Conservation (phyloP, 1,140 invertebrate species). For the Bactericera cockerelli region DNA sequence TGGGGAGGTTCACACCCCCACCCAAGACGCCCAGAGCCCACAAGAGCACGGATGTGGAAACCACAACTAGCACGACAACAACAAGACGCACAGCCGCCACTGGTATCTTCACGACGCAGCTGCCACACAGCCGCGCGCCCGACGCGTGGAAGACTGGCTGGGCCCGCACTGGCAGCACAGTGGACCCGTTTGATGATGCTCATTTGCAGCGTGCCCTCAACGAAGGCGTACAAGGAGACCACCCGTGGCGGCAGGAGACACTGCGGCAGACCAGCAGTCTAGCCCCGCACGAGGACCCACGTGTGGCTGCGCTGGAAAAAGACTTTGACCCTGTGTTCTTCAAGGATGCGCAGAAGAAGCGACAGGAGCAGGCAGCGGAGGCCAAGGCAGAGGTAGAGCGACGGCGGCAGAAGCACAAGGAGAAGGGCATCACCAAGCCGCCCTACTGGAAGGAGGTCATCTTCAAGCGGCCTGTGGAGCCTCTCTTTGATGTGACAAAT, state of each 20-base stretch:
- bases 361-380: background rate
- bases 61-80: background rate
- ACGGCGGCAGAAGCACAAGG: background rate
- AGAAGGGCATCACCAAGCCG: conserved; percentile 6
- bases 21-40: background rate
- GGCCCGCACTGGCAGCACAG: background rate
- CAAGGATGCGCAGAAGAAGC: background rate
- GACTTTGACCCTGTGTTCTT: background rate
- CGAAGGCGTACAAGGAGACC: background rate
- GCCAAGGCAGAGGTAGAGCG: background rate
- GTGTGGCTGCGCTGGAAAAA: background rate
- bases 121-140: background rate
- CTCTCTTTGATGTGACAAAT: background rate
- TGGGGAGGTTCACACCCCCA: background rate
- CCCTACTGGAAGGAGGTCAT: conserved; percentile 1
- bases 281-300: background rate
- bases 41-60: background rate
- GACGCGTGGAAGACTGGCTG: background rate
- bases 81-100: background rate
- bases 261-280: background rate
- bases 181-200: background rate
- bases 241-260: background rate
- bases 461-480: background rate
- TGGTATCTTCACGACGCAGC: background rate
- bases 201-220: background rate